Percentiles rank a stretch among this genome's conserved stretches.
Evolutionary conservation across 2,113 vertebrate genomes (phyloP).

Genomic region (Malaclemys terrapin): DNA sequence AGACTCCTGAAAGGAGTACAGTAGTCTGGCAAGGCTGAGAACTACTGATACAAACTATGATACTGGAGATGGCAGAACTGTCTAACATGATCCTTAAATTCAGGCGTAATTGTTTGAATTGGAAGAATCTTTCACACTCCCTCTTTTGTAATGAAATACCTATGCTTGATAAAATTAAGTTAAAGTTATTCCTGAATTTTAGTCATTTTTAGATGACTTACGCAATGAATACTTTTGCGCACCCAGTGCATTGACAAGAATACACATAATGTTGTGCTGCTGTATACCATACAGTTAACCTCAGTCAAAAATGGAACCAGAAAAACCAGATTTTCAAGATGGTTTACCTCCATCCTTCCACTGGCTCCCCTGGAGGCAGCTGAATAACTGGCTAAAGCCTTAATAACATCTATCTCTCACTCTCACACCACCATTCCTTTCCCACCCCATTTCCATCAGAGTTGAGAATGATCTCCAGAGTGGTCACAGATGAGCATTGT

Average conservation of each 20-base stretch:
- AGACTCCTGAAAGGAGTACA: no score
- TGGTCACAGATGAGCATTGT: no score
- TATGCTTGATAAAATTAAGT: not conserved
- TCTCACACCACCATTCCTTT: not conserved
- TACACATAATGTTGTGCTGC: not conserved
- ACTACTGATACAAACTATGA: no score
- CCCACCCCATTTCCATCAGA: no score
- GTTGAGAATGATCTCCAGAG: no score
- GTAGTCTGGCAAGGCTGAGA: no score
- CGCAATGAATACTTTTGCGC: not conserved
- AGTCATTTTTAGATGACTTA: not conserved
- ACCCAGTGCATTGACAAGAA: not conserved
- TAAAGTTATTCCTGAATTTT: not conserved
- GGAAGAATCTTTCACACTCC: not conserved
- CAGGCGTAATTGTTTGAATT: not conserved
- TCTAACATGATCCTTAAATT: not conserved
- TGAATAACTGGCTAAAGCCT: no score
- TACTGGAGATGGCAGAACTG: not conserved
- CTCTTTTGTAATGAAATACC: not conserved
- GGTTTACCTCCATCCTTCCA: not conserved
- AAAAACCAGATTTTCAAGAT: not conserved
- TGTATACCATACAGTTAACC: not conserved
- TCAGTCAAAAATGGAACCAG: not conserved
- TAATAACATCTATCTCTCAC: no score
- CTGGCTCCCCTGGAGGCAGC: no score